Conservation (phyloP, 2,113 vertebrate species). For the Sceloporus tristichus region DNA sequence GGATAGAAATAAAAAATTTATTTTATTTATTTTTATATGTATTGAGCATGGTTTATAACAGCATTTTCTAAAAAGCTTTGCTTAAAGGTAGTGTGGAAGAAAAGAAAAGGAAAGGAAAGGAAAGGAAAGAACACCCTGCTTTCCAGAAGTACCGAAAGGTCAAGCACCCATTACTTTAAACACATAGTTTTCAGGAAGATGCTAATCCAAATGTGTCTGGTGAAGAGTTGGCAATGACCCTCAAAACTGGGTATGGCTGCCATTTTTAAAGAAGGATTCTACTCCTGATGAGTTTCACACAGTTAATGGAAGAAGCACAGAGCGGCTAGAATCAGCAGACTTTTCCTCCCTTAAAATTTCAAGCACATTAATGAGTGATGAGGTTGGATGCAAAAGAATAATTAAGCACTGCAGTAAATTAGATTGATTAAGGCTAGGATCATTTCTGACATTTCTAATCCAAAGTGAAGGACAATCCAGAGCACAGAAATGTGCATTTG, state of each 20-base stretch:
- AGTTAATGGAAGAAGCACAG: background rate
- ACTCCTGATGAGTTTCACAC: conserved; percentile 1
- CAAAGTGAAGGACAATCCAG: conserved; percentile 60
- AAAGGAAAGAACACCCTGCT: background rate
- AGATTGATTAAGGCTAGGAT: conserved; percentile 68
- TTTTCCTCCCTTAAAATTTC: conserved; percentile 53
- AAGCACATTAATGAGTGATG: conserved; percentile 49
- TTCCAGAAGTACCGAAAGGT: background rate
- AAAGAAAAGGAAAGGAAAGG: too few relatives aligned
- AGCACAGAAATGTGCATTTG: conserved; percentile 49
- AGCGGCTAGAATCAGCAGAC: background rate
- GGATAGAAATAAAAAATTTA: too few relatives aligned
- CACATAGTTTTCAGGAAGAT: background rate
- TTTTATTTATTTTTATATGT: too few relatives aligned
- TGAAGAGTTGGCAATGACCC: conserved; percentile 2
- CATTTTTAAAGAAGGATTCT: background rate
- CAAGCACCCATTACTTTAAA: background rate
- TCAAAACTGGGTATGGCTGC: conserved; percentile 22
- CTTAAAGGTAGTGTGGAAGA: background rate
- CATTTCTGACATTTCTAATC: conserved; percentile 67
- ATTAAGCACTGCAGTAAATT: conserved; percentile 57
- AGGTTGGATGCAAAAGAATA: conserved; percentile 60
- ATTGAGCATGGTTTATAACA: background rate
- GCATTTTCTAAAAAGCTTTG: background rate
- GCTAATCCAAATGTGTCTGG: conserved; percentile 1